Evolutionary conservation across 1,140 invertebrate genomes (phyloP), one percentile per base, ranked within the genome.

Genomic region (Galleria mellonella): DNA sequence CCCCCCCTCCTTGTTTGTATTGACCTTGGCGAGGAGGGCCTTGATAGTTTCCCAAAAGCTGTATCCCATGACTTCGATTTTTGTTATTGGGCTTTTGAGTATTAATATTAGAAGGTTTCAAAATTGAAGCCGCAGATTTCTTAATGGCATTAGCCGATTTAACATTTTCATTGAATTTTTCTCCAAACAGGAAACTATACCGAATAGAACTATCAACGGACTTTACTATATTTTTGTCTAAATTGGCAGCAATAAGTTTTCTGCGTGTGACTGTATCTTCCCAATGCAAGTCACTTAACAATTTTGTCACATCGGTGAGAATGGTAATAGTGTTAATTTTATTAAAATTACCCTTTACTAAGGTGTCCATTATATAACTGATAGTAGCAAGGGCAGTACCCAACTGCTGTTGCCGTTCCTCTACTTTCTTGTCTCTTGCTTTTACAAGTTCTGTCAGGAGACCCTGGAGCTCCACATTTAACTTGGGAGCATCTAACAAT

Each of bases 201-300:
- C 32, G 10, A 12, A 12, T 12, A 2, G 7, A 12, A 12, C 13
- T 12, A 10, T 33, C 32, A 7, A 33, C 9, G 1, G 32, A 10
- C 32, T 33, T 9, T 10, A 2, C 32, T 12, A 33, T 33, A 12
- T 33, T 33, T 10, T 33, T 6, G 6, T 33, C 32, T 12, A 33
- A 12, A 33, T 33, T 33, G 7, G 9, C 0, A 13, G 13, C 13
- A 33, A 33, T 33, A 3, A 40, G 11, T 14, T 15, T 41, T 13
- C 12, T 41, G 12, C 39, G 29, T 11, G 29, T 41, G n/a, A 30
- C 29, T 9, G 28, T 41, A 29, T 41, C 27, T 41, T 41, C 27
- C 9, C 8, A 41, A 32, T 41, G 39, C 12, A 41, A 15, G 3
- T 41, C 6, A 12, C 27, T 30, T 6, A 41, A 12, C 1, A 41